A percentile compares a stretch with the other conserved stretches of the same genome.
Conservation (phyloP, 2,888 invertebrate genomes). For the Dryocosmus kuriphilus region DNA sequence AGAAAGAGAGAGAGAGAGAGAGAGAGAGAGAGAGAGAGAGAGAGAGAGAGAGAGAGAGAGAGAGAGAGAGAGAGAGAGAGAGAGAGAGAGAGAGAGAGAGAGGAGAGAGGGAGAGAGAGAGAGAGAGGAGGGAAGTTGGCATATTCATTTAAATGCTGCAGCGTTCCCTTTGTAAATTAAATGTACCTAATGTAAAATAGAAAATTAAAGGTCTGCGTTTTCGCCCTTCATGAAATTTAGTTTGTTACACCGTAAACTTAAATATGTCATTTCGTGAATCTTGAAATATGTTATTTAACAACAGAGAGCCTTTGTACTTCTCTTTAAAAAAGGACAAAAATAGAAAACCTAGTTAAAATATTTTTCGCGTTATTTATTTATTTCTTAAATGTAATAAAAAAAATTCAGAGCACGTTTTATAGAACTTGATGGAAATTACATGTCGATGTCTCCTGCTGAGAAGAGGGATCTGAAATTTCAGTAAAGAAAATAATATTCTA, state of each 20-base stretch:
- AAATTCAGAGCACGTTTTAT: slow-evolving; percentile 15
- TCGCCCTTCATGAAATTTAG: background rate
- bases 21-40: no score
- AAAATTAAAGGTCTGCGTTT: background rate
- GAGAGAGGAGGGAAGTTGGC: no score
- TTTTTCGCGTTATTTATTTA: background rate
- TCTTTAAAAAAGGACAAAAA: background rate
- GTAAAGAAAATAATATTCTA: slow-evolving; percentile 6
- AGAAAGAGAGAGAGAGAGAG: no score
- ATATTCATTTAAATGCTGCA: background rate
- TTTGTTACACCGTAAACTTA: background rate
- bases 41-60: no score
- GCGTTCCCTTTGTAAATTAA: background rate
- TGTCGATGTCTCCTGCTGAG: slow-evolving; percentile 3
- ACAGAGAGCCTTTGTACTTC: background rate
- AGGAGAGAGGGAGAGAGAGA: no score
- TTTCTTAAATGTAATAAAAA: background rate
- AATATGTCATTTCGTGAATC: background rate
- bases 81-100: no score
- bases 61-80: no score
- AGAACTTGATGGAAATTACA: slow-evolving; percentile 17
- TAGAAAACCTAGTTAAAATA: background rate
- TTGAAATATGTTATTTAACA: background rate
- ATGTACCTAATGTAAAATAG: background rate
- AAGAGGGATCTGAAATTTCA: slow-evolving; percentile 9